Base-by-base conservation (phyloP, 1,140 invertebrate genomes). In the Drosophila insularis region DNA sequence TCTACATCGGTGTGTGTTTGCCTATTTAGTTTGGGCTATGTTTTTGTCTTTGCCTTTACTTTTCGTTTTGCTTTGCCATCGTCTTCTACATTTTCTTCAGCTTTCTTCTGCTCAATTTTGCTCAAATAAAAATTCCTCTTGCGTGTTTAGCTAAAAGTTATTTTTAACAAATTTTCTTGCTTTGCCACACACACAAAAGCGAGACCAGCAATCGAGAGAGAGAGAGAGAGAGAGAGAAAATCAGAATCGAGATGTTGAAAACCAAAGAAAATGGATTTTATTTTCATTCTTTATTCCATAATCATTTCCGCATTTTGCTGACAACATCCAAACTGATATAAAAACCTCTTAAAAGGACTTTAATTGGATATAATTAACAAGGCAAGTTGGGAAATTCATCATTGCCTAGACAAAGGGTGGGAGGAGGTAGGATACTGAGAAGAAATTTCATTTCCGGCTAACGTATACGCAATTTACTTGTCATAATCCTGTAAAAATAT, bases 101-200 rank as follows among this genome's bases (percentile, higher is more conserved):
- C 74, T 55, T 53, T 68, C 54, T 58, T 62, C 76, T 72, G 65
- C 53, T 87, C 82, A 3, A 21, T 87, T 78, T 81, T 87, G 82
- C 80, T 86, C 74, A 77, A 84, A 84, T 91, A 81, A 81, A 91
- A 91, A 90, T 91, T 91, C 89, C 74, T 84, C 86, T 91, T 91
- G 89, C 80, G 89, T 91, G 90, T 90, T 58, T 91, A 91, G 90
- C 90, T 91, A 87, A 91, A 91, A 91, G 90, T 87, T 91, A 91
- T 91, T 91, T 91, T 90, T 90, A 90, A 87, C 87, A 90, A 87
- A 50, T 50, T 89, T 86, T 85, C 71, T 89, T 89, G 17, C 43
- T 27, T 27, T 35, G 32, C 5, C 8, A 50, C 43, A 50, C 43
- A 50, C 27, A 27, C 27, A 27, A 27, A 5, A 27, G 27, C 27